Evolutionary conservation across 2,888 invertebrate genomes (phyloP).

Genomic region (Neria commutata): DNA sequence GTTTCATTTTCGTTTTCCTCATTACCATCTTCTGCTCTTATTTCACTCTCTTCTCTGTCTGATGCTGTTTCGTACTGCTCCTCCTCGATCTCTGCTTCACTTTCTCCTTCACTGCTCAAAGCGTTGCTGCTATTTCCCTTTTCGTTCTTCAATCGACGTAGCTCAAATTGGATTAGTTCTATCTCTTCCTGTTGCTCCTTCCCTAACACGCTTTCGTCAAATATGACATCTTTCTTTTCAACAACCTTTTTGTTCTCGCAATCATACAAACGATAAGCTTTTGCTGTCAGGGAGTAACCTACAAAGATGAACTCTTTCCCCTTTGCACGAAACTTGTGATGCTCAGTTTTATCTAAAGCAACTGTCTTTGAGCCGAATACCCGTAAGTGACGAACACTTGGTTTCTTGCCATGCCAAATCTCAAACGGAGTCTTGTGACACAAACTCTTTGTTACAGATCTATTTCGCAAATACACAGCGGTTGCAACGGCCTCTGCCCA

Average conservation of each 20-base stretch:
- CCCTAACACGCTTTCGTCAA: conserved; percentile 3
- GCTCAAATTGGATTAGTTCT: no score
- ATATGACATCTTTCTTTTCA: conserved; percentile 2
- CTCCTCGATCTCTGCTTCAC: no score
- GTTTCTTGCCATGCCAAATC: conserved; percentile 22
- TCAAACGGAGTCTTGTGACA: conserved; percentile 23
- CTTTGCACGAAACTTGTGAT: not conserved
- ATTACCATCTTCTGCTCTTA: no score
- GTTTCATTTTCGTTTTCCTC: no score
- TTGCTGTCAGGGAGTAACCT: not conserved
- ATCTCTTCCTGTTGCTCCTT: not conserved
- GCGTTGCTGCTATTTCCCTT: no score
- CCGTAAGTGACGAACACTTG: conserved; percentile 19
- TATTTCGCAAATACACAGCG: conserved; percentile 25
- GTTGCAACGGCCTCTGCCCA: conserved; percentile 28
- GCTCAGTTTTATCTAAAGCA: conserved; percentile 4
- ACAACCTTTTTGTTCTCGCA: conserved; percentile 7
- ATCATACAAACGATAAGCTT: conserved; percentile 26
- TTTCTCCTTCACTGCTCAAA: no score
- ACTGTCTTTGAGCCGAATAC: conserved; percentile 21
- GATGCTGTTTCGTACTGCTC: no score
- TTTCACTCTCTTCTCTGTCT: no score
- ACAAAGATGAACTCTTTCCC: not conserved
- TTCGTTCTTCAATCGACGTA: no score
- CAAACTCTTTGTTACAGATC: not conserved